Base-by-base conservation (phyloP, 2,113 vertebrate genomes). In the Oplegnathus fasciatus region DNA sequence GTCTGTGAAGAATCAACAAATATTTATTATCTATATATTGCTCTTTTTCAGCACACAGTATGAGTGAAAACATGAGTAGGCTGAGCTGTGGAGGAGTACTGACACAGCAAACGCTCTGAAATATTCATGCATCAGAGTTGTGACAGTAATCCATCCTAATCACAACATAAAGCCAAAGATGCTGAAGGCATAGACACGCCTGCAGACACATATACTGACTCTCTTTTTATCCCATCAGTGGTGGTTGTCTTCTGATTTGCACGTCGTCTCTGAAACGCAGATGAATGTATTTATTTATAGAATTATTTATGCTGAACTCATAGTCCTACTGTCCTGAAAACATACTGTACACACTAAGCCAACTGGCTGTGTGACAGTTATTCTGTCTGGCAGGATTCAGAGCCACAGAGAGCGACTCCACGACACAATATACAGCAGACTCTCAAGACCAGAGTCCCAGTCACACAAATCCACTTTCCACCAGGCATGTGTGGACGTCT, bases 61-160 rank as follows among this genome's bases (percentile, higher is more conserved):
- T 58, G 17, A 78, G n/a, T 57, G 37, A 64, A 84, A 77, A 70
- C 44, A 9, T 78, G n/a, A 71, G 68, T 66, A 34, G 50, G 62
- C 75, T 76, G 22, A 82, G 71, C 48, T 75, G 55, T 48, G 57
- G 70, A 79, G 68, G 78, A 80, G 46, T 42, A 67, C 80, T 90
- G 76, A 78, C 82, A 66, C 78, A 76, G 66, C 28, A 84, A 83
- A 70, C 61, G 44, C 61, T 81, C 64, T 64, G 62, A 72, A 73
- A 70, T 76, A 84, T 84, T 71, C 78, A 42, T 66, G 52, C 69
- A 60, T 84, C 75, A 50, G 69, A 74, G 32, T 37, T 80, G 24
- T 68, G 61, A 85, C 61, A 54, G 50, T 90, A 88, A 90, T 88
- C 85, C 55, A 46, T 88, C 32, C 48, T 83, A 85, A 87, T 80